Evolutionary conservation across 2,797 vertebrate genomes (phyloP).

Genomic region (Petrocephalus sullivani): DNA sequence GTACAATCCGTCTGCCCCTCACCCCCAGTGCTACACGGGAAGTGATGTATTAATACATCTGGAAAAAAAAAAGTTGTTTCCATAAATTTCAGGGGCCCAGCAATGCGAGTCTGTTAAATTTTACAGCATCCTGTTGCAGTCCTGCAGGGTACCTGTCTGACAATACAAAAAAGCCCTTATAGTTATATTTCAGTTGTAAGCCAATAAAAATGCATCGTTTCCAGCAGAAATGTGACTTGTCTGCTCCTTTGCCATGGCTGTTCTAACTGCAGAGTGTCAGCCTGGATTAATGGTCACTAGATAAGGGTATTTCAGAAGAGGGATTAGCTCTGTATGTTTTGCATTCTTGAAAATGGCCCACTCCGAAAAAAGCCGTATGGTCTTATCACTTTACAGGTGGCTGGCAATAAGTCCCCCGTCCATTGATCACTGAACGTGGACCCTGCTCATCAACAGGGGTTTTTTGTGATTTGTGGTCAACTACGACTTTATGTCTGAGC

Average conservation of each 20-base stretch:
- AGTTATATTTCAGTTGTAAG: neutral
- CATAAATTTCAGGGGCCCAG: neutral
- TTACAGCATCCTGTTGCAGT: neutral
- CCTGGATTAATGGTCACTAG: neutral
- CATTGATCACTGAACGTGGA: neutral
- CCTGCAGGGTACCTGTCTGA: neutral
- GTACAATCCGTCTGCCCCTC: neutral
- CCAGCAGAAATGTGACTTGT: neutral
- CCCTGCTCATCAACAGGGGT: neutral
- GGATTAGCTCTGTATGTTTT: neutral
- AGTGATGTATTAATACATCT: neutral
- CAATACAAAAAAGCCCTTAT: neutral
- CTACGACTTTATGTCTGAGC: neutral
- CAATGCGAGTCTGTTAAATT: neutral
- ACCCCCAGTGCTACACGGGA: neutral
- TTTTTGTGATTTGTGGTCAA: neutral
- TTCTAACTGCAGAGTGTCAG: neutral
- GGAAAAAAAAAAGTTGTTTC: neutral
- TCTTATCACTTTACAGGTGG: neutral
- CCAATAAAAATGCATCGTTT: neutral
- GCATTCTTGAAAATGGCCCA: neutral
- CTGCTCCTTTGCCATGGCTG: neutral
- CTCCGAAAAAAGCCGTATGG: neutral
- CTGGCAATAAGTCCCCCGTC: neutral
- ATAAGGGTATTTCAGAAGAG: neutral